Conservation (phyloP, 2,888 invertebrate genomes). For the Watsonalla binaria region DNA sequence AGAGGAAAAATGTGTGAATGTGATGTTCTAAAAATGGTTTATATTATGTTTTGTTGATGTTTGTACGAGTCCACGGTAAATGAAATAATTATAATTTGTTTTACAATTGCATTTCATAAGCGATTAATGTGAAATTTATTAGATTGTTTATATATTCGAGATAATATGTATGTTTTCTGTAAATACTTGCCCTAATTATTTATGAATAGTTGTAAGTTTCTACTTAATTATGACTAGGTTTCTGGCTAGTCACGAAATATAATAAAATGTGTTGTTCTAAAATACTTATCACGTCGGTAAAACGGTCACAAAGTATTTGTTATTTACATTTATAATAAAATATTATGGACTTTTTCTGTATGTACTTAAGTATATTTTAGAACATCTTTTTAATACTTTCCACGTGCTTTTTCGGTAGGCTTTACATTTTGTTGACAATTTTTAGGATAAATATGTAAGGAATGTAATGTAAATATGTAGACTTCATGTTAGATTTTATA, state of each 20-base stretch:
- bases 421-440: neutral
- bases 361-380: conserved; percentile 22
- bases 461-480: conserved; percentile 29
- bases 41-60: conserved; percentile 58
- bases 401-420: neutral
- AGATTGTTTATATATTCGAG: conserved; percentile 56
- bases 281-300: neutral
- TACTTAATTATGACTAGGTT: conserved; percentile 67
- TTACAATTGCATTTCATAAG: conserved; percentile 63
- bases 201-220: conserved; percentile 56
- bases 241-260: conserved; percentile 66
- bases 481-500: conserved; percentile 49
- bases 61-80: conserved; percentile 46
- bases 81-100: conserved; percentile 40
- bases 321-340: conserved; percentile 13
- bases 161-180: conserved; percentile 53
- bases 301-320: conserved; percentile 27
- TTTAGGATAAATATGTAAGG: conserved; percentile 3
- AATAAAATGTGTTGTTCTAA: conserved; percentile 8
- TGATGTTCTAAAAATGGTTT: conserved; percentile 51
- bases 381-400: conserved; percentile 8
- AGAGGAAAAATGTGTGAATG: conserved; percentile 67
- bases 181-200: conserved; percentile 68
- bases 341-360: conserved; percentile 8
- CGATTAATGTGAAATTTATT: conserved; percentile 46